Evolutionary conservation across 2,888 invertebrate species (phyloP).

Genomic region (Girardia tigrina): DNA sequence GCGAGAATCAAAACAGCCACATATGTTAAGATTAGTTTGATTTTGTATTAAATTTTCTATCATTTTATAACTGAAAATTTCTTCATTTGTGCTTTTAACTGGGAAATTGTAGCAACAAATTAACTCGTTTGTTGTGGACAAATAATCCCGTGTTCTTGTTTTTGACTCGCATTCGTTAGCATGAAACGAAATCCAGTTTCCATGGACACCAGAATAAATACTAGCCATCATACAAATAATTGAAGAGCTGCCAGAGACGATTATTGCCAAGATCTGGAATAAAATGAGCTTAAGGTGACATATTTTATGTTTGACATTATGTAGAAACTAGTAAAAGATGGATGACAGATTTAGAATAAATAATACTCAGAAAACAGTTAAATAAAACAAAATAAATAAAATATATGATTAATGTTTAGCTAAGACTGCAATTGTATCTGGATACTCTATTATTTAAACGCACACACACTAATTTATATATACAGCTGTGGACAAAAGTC

Average conservation of each 20-base stretch:
- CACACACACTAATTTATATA: too few relatives aligned
- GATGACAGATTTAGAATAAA: too few relatives aligned
- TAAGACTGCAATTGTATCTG: too few relatives aligned
- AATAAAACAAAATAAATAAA: too few relatives aligned
- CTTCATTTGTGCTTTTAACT: background rate
- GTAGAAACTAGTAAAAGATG: too few relatives aligned
- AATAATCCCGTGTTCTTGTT: background rate
- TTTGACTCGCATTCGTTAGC: background rate
- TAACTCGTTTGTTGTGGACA: background rate
- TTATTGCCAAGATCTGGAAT: background rate
- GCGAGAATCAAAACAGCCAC: background rate
- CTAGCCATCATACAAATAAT: constrained; percentile 3
- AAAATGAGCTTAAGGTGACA: too few relatives aligned
- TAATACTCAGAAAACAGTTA: too few relatives aligned
- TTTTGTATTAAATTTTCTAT: background rate
- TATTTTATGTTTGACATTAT: too few relatives aligned
- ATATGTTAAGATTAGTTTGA: background rate
- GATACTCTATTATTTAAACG: too few relatives aligned
- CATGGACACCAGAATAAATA: background rate
- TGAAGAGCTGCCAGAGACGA: background rate
- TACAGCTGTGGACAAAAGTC: too few relatives aligned
- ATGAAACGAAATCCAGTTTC: constrained; percentile 4
- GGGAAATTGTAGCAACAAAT: background rate
- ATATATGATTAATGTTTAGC: too few relatives aligned
- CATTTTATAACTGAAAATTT: background rate